A percentile compares a stretch with the other conserved stretches of the same genome.
phyloP scores from a whole-genome alignment of 2,113 vertebrate genomes.

The Eira barbara region DNA sequence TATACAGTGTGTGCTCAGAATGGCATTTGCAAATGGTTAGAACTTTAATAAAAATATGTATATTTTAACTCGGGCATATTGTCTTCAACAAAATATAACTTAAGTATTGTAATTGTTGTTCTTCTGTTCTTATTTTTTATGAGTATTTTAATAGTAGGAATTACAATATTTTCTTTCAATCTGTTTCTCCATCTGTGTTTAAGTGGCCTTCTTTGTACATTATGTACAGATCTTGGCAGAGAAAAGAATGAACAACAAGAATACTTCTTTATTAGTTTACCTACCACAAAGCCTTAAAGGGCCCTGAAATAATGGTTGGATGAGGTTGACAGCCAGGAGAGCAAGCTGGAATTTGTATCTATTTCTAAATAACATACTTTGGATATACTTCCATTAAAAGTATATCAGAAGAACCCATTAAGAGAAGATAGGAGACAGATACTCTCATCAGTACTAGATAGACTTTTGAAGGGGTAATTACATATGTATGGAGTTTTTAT shows the following conservation, averaged over 20 bases:
- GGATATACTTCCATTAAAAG: background rate
- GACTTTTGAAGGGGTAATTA: background rate
- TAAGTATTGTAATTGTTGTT: background rate
- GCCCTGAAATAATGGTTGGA: background rate
- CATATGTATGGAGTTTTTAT: background rate
- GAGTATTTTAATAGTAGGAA: background rate
- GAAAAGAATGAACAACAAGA: conserved; percentile 32
- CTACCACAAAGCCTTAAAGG: background rate
- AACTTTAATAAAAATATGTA: background rate
- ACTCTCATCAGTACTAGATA: background rate
- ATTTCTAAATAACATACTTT: background rate
- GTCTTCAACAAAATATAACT: conserved; percentile 22
- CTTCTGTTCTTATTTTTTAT: conserved; percentile 7
- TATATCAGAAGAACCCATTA: background rate
- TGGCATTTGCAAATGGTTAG: conserved; percentile 34
- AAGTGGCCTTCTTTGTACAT: background rate
- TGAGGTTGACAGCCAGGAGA: background rate
- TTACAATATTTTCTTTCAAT: conserved; percentile 5
- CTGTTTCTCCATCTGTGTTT: conserved; percentile 38
- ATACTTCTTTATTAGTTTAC: background rate
- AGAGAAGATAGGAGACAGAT: background rate
- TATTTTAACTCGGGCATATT: background rate
- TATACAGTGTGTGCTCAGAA: conserved; percentile 40
- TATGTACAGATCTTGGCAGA: background rate
- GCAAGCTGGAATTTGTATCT: background rate